phyloP scores from a whole-genome alignment of 2,113 vertebrate genomes.

The Sinosuthora webbiana region DNA sequence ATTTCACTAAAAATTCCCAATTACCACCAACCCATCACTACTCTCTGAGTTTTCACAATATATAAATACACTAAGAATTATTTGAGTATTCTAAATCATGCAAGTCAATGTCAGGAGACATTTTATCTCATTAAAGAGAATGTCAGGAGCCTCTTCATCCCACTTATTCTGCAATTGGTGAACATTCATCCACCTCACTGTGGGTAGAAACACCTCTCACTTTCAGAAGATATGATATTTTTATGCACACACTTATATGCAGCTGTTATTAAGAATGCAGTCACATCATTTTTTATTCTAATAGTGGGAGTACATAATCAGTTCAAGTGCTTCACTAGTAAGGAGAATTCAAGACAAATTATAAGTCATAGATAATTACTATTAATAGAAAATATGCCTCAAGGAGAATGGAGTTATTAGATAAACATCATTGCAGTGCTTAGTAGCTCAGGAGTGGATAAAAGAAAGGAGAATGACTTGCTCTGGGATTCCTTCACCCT shows the following conservation, averaged over 20 bases:
- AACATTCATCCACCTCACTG: conserved; percentile 35
- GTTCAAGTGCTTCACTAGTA: conserved; percentile 52
- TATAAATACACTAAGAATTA: neutral
- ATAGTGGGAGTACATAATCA: conserved; percentile 69
- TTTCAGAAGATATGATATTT: conserved; percentile 62
- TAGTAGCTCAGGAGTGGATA: neutral
- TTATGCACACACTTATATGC: conserved; percentile 55
- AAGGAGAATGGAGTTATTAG: conserved; percentile 68
- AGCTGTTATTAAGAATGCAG: conserved; percentile 70
- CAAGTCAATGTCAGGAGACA: conserved; percentile 25
- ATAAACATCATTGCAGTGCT: conserved; percentile 54
- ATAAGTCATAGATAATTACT: conserved; percentile 67
- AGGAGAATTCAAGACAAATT: conserved; percentile 71
- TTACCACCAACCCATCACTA: neutral
- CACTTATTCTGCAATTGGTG: conserved; percentile 37
- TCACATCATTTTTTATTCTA: conserved; percentile 70
- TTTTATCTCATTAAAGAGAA: neutral
- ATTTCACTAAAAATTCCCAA: neutral
- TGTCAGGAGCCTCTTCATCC: conserved; percentile 49
- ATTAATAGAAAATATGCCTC: conserved; percentile 72
- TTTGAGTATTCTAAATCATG: neutral
- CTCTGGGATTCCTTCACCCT: conserved; percentile 43
- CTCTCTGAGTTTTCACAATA: neutral
- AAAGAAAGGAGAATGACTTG: conserved; percentile 11
- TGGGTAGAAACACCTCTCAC: conserved; percentile 58